Evolutionary conservation across 2,888 invertebrate species (phyloP), one percentile per base, ranked within the genome.

Genomic region (Pheosia gnoma): DNA sequence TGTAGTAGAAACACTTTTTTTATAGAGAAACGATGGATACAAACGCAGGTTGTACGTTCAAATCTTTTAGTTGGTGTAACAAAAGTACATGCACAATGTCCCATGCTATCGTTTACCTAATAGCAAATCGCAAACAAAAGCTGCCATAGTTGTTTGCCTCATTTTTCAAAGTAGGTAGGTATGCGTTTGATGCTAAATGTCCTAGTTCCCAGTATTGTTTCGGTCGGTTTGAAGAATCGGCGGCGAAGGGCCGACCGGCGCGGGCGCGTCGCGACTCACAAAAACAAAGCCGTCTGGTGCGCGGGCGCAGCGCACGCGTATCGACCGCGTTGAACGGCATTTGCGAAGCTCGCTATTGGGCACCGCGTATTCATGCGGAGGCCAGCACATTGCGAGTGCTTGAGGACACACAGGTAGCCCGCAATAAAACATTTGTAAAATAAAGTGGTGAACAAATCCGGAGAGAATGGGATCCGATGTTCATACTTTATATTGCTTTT

Each of bases 201-300:
- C 80, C 86, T 89, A 88, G 86, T 90, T 92, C 90, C 78, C 81
- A 85, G 90, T 91, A 91, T 90, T 80, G 85, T 79, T 79, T 83
- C 82, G 80, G 82, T 75, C 75, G 80, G 81, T 87, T 89, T 87
- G 82, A 85, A 82, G 85, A 88, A 85, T 83, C 76, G 84, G 76
- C 84, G 82, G 75, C 83, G 80, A 80, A 81, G 81, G 79, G 84
- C 72, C 75, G 75, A 68, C 76, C 84, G 79, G 79, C 73, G 79
- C 83, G 82, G 87, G 89, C 85, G 86, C 87, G 88, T 82, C 91
- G 86, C 85, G 88, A 87, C 89, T 87, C 77, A 80, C 91, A 92
- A 92, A 91, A 92, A 93, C 90, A 76, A 73, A 82, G 79, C 81
- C 76, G 91, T 87, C 88, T 88, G 86, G 77, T 83, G 81, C 82